phyloP scores from a whole-genome alignment of 92 coral and sea anemone species.

The Umimayanthus kanabou region DNA sequence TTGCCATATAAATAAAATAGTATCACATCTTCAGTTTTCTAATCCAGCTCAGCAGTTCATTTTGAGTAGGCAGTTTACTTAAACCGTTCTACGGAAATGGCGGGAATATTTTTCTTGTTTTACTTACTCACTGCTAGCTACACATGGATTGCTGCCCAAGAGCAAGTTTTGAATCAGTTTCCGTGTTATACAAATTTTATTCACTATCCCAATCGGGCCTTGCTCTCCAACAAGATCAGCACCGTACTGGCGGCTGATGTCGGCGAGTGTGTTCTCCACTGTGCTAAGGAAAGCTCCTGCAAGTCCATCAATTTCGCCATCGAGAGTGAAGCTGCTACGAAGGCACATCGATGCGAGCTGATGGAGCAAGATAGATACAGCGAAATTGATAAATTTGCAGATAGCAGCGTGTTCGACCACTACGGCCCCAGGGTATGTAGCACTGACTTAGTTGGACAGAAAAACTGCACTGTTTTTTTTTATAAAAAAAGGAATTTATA shows the following conservation, averaged over 20 bases:
- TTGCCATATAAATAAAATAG: no score
- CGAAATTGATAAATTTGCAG: background rate
- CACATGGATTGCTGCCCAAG: no score
- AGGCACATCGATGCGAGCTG: conserved; percentile 3
- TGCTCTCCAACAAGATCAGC: background rate
- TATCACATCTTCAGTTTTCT: no score
- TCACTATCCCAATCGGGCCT: background rate
- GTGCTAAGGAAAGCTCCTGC: conserved; percentile 1
- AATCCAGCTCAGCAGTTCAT: no score
- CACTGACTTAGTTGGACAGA: background rate
- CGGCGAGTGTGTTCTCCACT: conserved; percentile 19
- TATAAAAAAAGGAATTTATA: no score
- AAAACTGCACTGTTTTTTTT: no score
- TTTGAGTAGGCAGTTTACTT: no score
- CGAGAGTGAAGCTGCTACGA: background rate
- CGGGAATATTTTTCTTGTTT: no score
- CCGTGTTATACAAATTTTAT: conserved; percentile 1
- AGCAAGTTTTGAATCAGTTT: background rate
- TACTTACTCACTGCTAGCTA: no score
- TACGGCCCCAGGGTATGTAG: conserved; percentile 14
- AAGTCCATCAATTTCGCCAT: conserved; percentile 15
- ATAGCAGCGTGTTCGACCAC: conserved; percentile 6
- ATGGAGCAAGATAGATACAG: conserved; percentile 1
- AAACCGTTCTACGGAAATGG: no score
- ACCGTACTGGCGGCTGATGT: background rate